Evolutionary conservation across 1,140 invertebrate genomes (phyloP), one percentile per base, ranked within the genome.

Genomic region (Nylanderia fulva): DNA sequence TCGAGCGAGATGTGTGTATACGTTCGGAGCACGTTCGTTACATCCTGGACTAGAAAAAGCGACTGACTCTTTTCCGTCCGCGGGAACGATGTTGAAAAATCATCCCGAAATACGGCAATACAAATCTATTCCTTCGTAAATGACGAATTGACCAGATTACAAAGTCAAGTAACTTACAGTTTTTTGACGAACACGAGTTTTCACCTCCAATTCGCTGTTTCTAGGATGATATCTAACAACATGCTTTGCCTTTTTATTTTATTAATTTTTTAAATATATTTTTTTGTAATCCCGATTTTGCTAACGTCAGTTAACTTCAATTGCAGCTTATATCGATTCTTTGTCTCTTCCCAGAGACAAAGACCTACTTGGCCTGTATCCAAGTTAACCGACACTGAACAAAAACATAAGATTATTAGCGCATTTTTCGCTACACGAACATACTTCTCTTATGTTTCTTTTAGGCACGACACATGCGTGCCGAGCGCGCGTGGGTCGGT

Each of bases 41-140:
- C 15, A 68, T 85, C 48, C 84, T 68, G 63, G 75, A 85, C 63
- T 85, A 85, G 84, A 85, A 48, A 69, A 79, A 77, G 74, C 80
- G 69, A 80, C 24, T 58, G 48, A 68, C 64, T 60, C 69, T 85
- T 36, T 42, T 66, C 11, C 60, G 11, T 45, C 15, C 36, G 24
- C 66, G 75, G 29, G 29, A 33, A 33, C 24, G 24, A 24, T 63
- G n/a, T 58, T 36, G 33, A 42, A n/a, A 42, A 42, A 72, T 72
- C 52, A 29, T 56, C 29, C 54, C 48, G 27, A 21, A 52, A 33
- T 42, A 29, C 24, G 72, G 27, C 24, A 42, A 61, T 27, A 27
- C 11, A 6, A 52, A n/a, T n/a, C 36, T 54, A 71, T 80, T 36
- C 48, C 11, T 69, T 42, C 63, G 64, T 36, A 8, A 72, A 56